Evolutionary conservation across 2,888 invertebrate species (phyloP).

Genomic region (Griposia aprilina): DNA sequence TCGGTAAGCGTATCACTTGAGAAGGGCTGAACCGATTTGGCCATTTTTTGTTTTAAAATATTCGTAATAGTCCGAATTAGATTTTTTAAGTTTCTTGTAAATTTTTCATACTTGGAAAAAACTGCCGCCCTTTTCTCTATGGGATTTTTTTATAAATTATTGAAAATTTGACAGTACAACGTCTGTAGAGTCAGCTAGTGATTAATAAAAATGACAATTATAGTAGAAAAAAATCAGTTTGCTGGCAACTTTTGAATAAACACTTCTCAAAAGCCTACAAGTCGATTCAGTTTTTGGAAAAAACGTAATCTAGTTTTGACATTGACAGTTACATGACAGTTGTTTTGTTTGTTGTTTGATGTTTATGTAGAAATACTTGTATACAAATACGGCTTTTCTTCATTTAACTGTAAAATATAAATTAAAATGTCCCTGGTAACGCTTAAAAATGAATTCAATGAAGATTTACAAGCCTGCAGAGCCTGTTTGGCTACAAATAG

Average conservation of each 20-base stretch:
- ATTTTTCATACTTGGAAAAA: too few relatives aligned
- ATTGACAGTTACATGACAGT: constrained; percentile 11
- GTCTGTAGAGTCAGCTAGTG: too few relatives aligned
- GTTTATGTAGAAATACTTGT: neutral
- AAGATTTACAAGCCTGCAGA: constrained; percentile 49
- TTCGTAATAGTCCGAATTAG: too few relatives aligned
- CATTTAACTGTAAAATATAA: neutral
- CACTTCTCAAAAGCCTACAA: neutral
- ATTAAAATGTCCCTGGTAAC: constrained; percentile 46
- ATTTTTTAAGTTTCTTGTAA: too few relatives aligned
- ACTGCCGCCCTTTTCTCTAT: too few relatives aligned
- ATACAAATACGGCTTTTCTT: neutral
- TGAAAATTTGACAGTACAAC: too few relatives aligned
- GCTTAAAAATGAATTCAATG: constrained; percentile 49
- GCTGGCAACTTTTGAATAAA: neutral
- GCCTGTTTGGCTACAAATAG: constrained; percentile 54
- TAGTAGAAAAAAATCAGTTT: neutral
- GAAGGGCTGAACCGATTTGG: too few relatives aligned
- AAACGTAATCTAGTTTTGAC: constrained; percentile 1
- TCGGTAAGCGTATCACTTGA: too few relatives aligned
- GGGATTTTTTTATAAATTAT: too few relatives aligned
- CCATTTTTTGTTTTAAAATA: too few relatives aligned
- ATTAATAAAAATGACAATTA: neutral
- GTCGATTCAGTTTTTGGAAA: neutral
- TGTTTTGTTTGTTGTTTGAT: neutral